Evolutionary conservation across 2,888 invertebrate genomes (phyloP).

Genomic region (Hirudinaria manillensis): DNA sequence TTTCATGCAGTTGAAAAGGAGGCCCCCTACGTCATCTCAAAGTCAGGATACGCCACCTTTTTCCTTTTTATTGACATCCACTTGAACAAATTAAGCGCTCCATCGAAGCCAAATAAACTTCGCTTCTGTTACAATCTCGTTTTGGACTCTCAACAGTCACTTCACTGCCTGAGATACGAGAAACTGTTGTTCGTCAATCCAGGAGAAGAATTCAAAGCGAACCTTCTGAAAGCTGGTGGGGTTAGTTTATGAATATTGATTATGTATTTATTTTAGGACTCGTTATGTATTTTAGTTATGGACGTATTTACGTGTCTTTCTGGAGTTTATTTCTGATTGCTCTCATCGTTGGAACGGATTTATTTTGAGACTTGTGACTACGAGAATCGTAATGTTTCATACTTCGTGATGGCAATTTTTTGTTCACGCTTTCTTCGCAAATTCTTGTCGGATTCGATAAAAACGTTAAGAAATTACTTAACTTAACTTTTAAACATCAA

Average conservation of each 20-base stretch:
- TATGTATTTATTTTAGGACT: too few species aligned
- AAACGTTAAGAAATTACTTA: too few species aligned
- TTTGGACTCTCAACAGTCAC: conserved; percentile 66
- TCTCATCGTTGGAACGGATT: too few species aligned
- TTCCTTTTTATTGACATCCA: conserved; percentile 80
- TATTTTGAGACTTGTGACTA: too few species aligned
- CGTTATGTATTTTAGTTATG: too few species aligned
- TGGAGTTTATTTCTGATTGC: too few species aligned
- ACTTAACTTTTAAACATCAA: too few species aligned
- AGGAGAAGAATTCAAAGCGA: conserved; percentile 80
- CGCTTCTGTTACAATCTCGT: conserved; percentile 73
- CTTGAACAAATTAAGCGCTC: conserved; percentile 71
- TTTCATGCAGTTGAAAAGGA: conserved; percentile 73
- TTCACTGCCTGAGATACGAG: conserved; percentile 69
- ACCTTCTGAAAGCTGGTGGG: conserved; percentile 79
- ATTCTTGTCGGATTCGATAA: too few species aligned
- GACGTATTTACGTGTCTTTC: neutral
- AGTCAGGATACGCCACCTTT: conserved; percentile 94
- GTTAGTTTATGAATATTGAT: conserved; percentile 54
- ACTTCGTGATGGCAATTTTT: too few species aligned
- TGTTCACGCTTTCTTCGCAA: too few species aligned
- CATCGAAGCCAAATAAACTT: conserved; percentile 67
- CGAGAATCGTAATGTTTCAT: too few species aligned
- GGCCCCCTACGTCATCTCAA: conserved; percentile 80
- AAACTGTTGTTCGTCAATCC: conserved; percentile 78